Base-by-base conservation (phyloP, 1,140 invertebrate genomes). In the Ganaspis sp. region DNA sequence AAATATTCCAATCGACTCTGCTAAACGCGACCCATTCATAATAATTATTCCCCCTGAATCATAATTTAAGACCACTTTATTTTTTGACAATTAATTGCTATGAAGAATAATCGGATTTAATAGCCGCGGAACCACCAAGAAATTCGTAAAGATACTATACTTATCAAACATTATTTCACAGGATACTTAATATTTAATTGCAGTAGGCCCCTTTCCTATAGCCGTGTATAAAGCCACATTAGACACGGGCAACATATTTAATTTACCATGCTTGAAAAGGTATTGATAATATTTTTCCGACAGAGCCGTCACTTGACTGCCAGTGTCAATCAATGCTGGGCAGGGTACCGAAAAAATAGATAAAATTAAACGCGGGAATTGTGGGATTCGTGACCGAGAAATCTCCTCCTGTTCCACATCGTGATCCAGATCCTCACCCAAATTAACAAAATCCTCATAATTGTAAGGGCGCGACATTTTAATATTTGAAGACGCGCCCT, bases 221-320 rank as follows among this genome's bases (percentile, higher is more conserved):
- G 73, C 73, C 2, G 73, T 15, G 38, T 38, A 26, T 1, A 74
- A 21, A n/a, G 45, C 29, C 9, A 70, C 37, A n/a, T 70, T 70
- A 8, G 54, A 74, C 4, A 74, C 58, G 1, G 73, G 73, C 21
- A 74, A 42, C 38, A 38, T 54, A 19, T 15, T n/a, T 15, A 74
- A 40, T 4, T 1, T 29, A 26, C 53, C 53, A 40, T 74, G 54
- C 8, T 64, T 12, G n/a, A 21, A 17, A 3, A 74, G 40, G 40
- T 74, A 74, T 17, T 38, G 5, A 23, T 69, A 74, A 74, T 15
- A 74, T 19, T 64, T 23, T 29, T 40, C 1, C 1, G 73, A 74
- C 1, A 64, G n/a, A n/a, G 40, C 23, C 9, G 49, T 74, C 12
- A 74, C 12, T 23, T 74, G 72, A 8, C 72, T 73, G 12, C 72